Base-by-base conservation (phyloP, 2,113 vertebrate species). In the Heteronetta atricapilla region DNA sequence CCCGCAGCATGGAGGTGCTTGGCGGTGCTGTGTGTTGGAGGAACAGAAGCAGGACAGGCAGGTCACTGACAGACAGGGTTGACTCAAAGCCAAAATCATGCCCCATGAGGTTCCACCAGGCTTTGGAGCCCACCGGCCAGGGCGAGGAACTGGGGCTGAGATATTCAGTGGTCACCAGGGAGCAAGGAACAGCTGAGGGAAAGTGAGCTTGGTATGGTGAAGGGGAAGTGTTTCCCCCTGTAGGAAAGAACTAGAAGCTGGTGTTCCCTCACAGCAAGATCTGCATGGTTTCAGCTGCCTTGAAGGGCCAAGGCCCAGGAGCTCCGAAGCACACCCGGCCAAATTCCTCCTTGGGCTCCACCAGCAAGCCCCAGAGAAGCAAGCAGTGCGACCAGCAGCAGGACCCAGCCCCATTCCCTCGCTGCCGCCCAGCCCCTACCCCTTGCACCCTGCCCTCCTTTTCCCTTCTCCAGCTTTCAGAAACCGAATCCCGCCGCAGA, bases 1-100 rank as follows among this genome's bases (percentile, higher is more conserved):
- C 75, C 63, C 1, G 0, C 4, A 2, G 38, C 70, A 58, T 17
- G 1, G 8, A n/a, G 60, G 56, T 3, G 62, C 16, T n/a, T n/a
- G n/a, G n/a, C n/a, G n/a, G n/a, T 0, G 1, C 31, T 34, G 20
- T 0, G 0, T 25, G n/a, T 34, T 5, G 11, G 25, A 38, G 29
- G 29, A 68, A 22, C n/a, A 17, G 52, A 88, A 33, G 36, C 48
- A 72, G 48, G 33, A 29, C 26, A 19, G 56, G 34, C 23, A 11
- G 18, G 14, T 55, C 38, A 21, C 50, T 66, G 48, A 11, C 17
- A 38, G 12, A n/a, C 29, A 44, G 52, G 77, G 33, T 3, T 50
- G n/a, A 64, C 48, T 64, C 28, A 29, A 66, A 73, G 48, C n/a
- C 67, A 66, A 63, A 94, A 59, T 21, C 3, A 1, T 3, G 0